Evolutionary conservation across 2,797 vertebrate species (phyloP).

Genomic region (Hirundo rustica): DNA sequence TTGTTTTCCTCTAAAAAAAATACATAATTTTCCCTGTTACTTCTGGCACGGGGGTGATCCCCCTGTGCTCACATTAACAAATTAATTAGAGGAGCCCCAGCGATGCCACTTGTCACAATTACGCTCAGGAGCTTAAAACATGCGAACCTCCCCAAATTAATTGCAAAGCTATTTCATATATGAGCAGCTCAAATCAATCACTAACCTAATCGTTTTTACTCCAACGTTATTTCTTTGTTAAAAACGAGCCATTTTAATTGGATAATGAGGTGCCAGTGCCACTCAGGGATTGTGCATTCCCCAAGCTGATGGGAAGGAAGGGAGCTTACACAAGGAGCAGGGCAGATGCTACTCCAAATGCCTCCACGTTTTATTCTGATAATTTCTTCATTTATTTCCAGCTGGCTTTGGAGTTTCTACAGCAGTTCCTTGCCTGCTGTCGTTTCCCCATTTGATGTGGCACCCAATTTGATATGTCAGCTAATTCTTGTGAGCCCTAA

Average conservation of each 20-base stretch:
- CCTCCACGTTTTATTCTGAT: neutral
- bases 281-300: slow-evolving; percentile 7
- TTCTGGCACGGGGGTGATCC: neutral
- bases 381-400: neutral
- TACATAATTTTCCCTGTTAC: neutral
- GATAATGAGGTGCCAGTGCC: slow-evolving; percentile 14
- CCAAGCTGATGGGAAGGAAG: neutral
- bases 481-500: neutral
- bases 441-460: neutral
- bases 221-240: slow-evolving; percentile 1
- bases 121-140: neutral
- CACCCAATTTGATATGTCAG: neutral
- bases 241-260: slow-evolving; percentile 36
- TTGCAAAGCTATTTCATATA: neutral
- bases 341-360: neutral
- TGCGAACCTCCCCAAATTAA: slow-evolving; percentile 13
- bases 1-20: neutral
- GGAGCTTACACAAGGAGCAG: neutral
- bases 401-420: neutral
- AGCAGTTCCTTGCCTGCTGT: neutral
- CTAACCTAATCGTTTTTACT: slow-evolving; percentile 29
- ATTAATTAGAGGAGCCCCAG: neutral
- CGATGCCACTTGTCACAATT: neutral
- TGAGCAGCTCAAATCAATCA: slow-evolving; percentile 29
- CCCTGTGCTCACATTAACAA: neutral